phyloP scores from a whole-genome alignment of 2,888 invertebrate genomes.

The Cordilura impudica region DNA sequence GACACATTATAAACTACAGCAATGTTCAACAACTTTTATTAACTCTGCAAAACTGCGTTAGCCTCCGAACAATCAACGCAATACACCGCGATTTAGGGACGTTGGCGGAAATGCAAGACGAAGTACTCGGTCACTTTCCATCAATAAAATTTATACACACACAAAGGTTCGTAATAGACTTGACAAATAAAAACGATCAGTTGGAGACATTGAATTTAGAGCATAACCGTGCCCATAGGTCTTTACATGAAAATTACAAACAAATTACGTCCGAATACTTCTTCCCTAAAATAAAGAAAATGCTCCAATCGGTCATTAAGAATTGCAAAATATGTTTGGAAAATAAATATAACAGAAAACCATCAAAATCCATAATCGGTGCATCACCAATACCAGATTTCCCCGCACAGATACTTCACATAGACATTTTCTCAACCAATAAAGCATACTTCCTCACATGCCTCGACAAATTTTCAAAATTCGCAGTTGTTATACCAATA shows the following conservation, averaged over 20 bases:
- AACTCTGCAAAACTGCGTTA: no score
- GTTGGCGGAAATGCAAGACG: constrained; percentile 45
- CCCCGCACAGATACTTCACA: no score
- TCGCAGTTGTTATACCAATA: no score
- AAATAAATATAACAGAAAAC: constrained; percentile 38
- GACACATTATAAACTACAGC: neutral
- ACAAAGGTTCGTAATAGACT: constrained; percentile 37
- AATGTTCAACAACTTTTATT: constrained; percentile 53
- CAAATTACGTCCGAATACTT: constrained; percentile 3
- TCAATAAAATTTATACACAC: constrained; percentile 16
- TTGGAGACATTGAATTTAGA: constrained; percentile 28
- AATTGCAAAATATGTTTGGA: constrained; percentile 38
- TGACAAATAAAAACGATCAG: constrained; percentile 37
- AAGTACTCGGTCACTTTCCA: constrained; percentile 24
- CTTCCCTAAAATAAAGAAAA: constrained; percentile 21
- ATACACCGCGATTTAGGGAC: constrained; percentile 40
- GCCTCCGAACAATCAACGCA: constrained; percentile 34
- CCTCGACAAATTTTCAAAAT: constrained; percentile 36
- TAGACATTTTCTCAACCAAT: constrained; percentile 34
- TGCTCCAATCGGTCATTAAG: neutral
- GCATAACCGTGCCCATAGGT: constrained; percentile 26
- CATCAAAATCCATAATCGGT: constrained; percentile 18
- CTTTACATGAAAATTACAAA: constrained; percentile 6
- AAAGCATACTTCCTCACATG: constrained; percentile 39
- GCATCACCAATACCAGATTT: constrained; percentile 25